Percentiles rank a stretch among this genome's conserved stretches.
These are phyloP conservation scores for Tipula vernalis DNA, from an alignment of 2,888 invertebrate genomes.

Conservation along the genomic window DNA sequence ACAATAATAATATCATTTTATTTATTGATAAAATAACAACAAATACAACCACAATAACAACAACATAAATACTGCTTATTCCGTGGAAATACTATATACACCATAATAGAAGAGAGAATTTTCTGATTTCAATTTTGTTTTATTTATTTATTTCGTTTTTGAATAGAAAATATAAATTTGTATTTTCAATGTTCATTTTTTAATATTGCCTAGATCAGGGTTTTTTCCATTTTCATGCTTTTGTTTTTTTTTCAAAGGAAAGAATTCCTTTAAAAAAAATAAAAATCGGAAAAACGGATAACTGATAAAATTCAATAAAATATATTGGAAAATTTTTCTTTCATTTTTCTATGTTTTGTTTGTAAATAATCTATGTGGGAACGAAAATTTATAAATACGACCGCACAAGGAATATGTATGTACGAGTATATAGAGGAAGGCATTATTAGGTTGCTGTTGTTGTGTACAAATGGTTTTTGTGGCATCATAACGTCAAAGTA, in stretches of 20 bases:
- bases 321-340: background rate
- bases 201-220: background rate
- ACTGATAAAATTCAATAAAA: conserved; percentile 4
- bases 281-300: background rate
- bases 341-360: background rate
- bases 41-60: background rate
- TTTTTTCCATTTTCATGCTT: background rate
- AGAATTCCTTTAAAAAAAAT: background rate
- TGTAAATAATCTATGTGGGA: background rate
- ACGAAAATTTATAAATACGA: background rate
- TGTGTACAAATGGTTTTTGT: background rate
- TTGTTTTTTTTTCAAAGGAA: background rate
- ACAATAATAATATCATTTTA: background rate
- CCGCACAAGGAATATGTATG: background rate
- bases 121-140: background rate
- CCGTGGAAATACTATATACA: background rate
- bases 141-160: background rate
- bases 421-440: background rate
- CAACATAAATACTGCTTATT: background rate
- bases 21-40: background rate
- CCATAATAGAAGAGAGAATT: background rate
- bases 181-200: background rate
- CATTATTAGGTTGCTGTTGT: background rate
- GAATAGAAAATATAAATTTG: background rate
- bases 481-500: background rate